A percentile compares a stretch with the other conserved stretches of the same genome.
phyloP scores from a whole-genome alignment of 2,888 invertebrate species.

The Kuschelorhynchus macadamiae region DNA sequence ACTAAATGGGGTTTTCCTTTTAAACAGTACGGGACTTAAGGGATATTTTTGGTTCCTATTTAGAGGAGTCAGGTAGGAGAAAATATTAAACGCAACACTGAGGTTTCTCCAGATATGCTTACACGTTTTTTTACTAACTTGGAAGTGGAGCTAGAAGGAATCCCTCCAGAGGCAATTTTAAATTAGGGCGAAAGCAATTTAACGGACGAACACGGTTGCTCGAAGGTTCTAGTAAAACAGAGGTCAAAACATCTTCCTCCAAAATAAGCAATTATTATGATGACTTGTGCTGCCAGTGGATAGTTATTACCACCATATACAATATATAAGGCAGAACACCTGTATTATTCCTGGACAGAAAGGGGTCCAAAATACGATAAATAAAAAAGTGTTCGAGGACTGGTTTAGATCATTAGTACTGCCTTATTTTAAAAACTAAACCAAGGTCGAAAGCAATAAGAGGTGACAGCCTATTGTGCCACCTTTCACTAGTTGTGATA shows the following conservation, averaged over 20 bases:
- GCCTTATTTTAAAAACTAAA: too few species aligned
- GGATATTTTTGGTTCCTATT: not conserved
- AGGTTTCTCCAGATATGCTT: constrained; percentile 7
- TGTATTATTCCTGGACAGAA: too few species aligned
- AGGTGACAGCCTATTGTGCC: too few species aligned
- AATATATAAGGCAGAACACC: constrained; percentile 20
- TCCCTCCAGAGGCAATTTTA: constrained; percentile 8
- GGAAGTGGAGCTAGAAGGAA: not conserved
- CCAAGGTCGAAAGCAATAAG: too few species aligned
- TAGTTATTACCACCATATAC: constrained; percentile 6
- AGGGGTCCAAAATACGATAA: too few species aligned
- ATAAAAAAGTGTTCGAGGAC: too few species aligned
- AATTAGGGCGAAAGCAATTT: constrained; percentile 21
- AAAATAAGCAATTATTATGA: constrained; percentile 19
- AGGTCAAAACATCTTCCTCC: constrained; percentile 13
- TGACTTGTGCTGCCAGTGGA: constrained; percentile 18
- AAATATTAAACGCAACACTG: constrained; percentile 16
- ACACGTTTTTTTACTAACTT: constrained; percentile 12
- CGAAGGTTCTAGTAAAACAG: constrained; percentile 12
- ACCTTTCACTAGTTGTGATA: too few species aligned
- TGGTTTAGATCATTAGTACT: too few species aligned
- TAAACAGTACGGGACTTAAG: too few species aligned
- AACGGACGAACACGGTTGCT: constrained; percentile 14
- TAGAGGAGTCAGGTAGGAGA: constrained; percentile 3
- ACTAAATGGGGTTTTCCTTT: too few species aligned